Percentiles rank a stretch among this genome's conserved stretches.
phyloP scores from a whole-genome alignment of 2,888 invertebrate genomes.

The Anagyrus pseudococci region DNA sequence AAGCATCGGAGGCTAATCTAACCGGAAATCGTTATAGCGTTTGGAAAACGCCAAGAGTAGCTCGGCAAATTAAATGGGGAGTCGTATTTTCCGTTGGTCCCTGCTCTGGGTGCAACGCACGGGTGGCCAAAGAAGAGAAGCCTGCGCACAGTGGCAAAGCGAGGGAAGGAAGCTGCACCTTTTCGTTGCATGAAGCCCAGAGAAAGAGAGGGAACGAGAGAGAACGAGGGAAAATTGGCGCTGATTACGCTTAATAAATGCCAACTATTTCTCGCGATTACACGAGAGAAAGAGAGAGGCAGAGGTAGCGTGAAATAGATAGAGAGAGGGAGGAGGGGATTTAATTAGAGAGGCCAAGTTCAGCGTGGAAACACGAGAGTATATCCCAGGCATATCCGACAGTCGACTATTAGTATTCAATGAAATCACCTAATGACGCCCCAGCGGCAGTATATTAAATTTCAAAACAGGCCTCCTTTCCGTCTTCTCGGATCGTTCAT shows the following conservation, averaged over 20 bases:
- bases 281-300: slow-evolving; percentile 15
- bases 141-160: background rate
- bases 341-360: slow-evolving; percentile 28
- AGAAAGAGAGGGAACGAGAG: background rate
- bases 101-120: background rate
- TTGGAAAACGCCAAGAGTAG: too few species aligned
- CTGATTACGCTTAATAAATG: slow-evolving; percentile 33
- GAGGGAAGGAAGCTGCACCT: background rate
- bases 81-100: background rate
- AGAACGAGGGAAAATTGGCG: slow-evolving; percentile 19
- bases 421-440: too few species aligned
- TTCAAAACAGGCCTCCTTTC: background rate
- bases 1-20: too few species aligned
- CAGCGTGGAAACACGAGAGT: slow-evolving; percentile 26
- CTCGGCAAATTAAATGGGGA: too few species aligned
- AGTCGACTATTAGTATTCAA: too few species aligned
- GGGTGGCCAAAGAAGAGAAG: background rate
- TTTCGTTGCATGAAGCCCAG: too few species aligned
- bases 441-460: background rate
- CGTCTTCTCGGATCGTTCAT: background rate
- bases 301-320: too few species aligned
- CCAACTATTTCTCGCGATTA: slow-evolving; percentile 26
- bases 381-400: too few species aligned
- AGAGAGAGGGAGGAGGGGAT: too few species aligned
- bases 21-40: too few species aligned